Conservation (phyloP, 2,888 invertebrate species). For the Aphodius granarius region DNA sequence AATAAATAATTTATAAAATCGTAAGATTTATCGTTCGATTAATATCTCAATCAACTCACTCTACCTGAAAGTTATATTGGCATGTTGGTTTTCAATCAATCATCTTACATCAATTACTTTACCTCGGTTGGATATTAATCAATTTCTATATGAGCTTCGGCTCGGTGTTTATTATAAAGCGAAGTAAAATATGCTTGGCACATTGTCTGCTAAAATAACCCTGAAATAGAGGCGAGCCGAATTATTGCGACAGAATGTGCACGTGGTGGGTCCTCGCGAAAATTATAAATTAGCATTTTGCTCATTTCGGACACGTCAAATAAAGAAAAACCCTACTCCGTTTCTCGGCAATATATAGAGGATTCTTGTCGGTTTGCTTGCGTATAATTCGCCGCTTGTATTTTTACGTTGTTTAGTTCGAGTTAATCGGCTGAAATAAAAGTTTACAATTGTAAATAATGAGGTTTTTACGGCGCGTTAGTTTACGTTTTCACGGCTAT, state of each 20-base stretch:
- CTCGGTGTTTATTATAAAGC: background rate
- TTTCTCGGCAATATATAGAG: background rate
- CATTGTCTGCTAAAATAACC: background rate
- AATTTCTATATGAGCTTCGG: background rate
- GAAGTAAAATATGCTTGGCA: background rate
- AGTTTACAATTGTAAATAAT: background rate
- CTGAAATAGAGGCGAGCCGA: background rate
- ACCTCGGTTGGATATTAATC: background rate
- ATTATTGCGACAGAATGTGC: background rate
- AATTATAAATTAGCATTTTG: background rate
- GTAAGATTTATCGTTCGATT: background rate
- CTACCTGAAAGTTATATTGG: too few relatives aligned
- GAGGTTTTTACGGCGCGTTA: background rate
- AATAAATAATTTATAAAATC: background rate
- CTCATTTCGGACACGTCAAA: background rate
- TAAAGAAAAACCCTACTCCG: background rate
- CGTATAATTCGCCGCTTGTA: background rate
- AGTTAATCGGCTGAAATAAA: background rate
- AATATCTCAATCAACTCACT: background rate
- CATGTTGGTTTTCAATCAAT: too few relatives aligned
- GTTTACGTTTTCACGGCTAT: background rate
- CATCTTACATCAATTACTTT: background rate
- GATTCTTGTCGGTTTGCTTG: too few relatives aligned
- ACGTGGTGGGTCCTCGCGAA: background rate
- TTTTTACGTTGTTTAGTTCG: background rate